A percentile compares a stretch with the other conserved stretches of the same genome.
Evolutionary conservation across 1,140 invertebrate species (phyloP).

Genomic region (Acromyrmex charruanus): DNA sequence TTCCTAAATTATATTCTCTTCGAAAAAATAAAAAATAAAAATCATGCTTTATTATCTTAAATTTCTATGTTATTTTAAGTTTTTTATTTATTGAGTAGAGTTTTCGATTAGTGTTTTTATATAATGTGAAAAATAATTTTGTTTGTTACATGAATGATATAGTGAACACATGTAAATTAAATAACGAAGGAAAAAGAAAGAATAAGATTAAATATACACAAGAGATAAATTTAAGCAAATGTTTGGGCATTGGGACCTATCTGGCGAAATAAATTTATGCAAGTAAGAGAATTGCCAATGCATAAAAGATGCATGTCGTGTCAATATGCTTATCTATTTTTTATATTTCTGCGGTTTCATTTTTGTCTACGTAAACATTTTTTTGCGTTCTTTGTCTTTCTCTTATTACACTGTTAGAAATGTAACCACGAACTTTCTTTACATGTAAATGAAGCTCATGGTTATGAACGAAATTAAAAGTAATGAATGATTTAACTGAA

Average conservation of each 20-base stretch:
- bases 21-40: neutral
- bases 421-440: too few relatives aligned
- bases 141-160: neutral
- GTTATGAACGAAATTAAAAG: too few relatives aligned
- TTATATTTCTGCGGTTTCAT: too few relatives aligned
- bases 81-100: neutral
- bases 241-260: conserved; percentile 68
- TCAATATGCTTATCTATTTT: too few relatives aligned
- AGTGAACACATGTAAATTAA: neutral
- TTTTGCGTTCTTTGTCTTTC: too few relatives aligned
- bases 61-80: neutral
- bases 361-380: neutral
- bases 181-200: neutral
- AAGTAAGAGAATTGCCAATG: conserved; percentile 80
- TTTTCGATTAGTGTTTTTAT: neutral
- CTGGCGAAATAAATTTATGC: conserved; percentile 73
- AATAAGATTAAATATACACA: conserved; percentile 13
- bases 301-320: conserved; percentile 75
- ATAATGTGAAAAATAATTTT: neutral
- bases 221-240: conserved; percentile 78
- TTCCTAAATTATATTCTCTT: neutral
- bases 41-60: neutral
- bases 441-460: too few relatives aligned
- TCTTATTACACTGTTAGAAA: too few relatives aligned
- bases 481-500: too few relatives aligned